phyloP scores from a whole-genome alignment of 2,113 vertebrate genomes.

The Nannobrachium achirus region DNA sequence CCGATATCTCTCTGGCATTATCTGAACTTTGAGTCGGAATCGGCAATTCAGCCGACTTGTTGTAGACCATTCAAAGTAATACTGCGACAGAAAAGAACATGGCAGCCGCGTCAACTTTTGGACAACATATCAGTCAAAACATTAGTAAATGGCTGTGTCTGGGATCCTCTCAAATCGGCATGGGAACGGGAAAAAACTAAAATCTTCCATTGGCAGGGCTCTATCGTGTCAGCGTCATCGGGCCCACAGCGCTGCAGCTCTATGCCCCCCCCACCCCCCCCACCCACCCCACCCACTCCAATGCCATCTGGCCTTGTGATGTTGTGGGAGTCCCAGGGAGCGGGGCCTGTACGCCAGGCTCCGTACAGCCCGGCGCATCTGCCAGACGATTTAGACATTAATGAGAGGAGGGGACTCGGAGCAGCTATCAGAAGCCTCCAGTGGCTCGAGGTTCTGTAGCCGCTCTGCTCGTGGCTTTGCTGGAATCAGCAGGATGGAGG shows the following conservation, averaged over 20 bases:
- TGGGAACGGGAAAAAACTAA: too few relatives aligned
- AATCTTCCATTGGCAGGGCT: neutral
- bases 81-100: too few relatives aligned
- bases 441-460: conserved; percentile 2
- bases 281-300: conserved; percentile 52
- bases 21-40: too few relatives aligned
- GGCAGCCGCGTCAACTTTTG: too few relatives aligned
- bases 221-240: neutral
- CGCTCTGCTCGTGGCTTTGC: too few relatives aligned
- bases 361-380: conserved; percentile 39
- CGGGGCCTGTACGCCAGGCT: conserved; percentile 51
- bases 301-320: conserved; percentile 67
- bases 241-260: conserved; percentile 14
- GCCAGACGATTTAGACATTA: conserved; percentile 66
- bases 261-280: conserved; percentile 47
- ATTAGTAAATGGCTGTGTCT: too few relatives aligned
- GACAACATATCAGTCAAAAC: too few relatives aligned
- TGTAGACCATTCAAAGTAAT: too few relatives aligned
- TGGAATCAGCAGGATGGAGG: too few relatives aligned
- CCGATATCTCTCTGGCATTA: too few relatives aligned
- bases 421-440: conserved; percentile 33
- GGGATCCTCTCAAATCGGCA: too few relatives aligned
- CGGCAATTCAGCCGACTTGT: too few relatives aligned
- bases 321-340: conserved; percentile 52
- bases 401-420: conserved; percentile 51